Conservation (phyloP, 1,140 invertebrate species). For the Zeugodacus cucurbitae region DNA sequence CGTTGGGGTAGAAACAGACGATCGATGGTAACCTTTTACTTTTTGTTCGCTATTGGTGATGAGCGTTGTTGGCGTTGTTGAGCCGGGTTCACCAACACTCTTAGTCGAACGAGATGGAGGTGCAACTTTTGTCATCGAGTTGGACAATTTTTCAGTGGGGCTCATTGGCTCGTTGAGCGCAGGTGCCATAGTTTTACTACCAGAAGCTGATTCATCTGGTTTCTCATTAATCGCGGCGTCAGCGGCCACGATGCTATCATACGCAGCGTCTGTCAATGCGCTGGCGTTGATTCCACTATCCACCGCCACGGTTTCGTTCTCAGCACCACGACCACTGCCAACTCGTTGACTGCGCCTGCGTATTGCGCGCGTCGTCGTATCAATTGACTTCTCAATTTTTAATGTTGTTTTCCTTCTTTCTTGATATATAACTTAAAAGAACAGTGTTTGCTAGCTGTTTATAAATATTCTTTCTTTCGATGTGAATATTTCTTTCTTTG, state of each 20-base stretch:
- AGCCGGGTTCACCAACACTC: background rate
- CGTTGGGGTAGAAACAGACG: background rate
- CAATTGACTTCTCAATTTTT: conserved; percentile 18
- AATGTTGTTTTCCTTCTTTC: background rate
- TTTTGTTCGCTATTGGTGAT: background rate
- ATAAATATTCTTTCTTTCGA: no score
- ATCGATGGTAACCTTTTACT: conserved; percentile 7
- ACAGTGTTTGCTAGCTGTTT: no score
- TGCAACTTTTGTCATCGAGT: conserved; percentile 54
- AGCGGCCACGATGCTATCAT: background rate
- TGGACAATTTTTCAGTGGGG: conserved; percentile 61
- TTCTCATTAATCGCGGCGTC: background rate
- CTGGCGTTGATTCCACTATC: background rate
- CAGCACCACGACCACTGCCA: background rate
- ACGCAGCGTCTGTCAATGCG: background rate
- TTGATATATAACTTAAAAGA: background rate
- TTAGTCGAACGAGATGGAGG: conserved; percentile 46
- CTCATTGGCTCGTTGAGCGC: conserved; percentile 69
- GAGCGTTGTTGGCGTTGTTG: background rate
- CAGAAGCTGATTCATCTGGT: conserved; percentile 39
- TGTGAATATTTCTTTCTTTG: no score
- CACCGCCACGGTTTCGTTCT: background rate
- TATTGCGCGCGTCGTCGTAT: background rate
- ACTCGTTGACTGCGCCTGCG: background rate
- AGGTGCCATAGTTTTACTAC: conserved; percentile 68